Conservation (phyloP, 2,888 invertebrate genomes). For the Drosophila falleni region DNA sequence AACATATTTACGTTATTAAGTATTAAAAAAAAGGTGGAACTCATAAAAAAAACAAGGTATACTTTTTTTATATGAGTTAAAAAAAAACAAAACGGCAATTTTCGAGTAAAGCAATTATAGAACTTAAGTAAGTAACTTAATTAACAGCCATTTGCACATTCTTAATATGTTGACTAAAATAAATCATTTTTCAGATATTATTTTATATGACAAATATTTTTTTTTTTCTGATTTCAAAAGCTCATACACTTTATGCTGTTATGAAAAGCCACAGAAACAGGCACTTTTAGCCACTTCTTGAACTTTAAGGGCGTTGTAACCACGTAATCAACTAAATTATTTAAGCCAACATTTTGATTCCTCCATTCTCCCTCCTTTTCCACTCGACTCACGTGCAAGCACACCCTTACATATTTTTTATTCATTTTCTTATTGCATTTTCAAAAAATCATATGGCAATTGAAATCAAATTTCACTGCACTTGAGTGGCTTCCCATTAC, state of each 20-base stretch:
- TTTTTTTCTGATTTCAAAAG: no score
- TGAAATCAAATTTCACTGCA: conserved; percentile 74
- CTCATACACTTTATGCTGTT: neutral
- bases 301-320: conserved; percentile 6
- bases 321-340: conserved; percentile 52
- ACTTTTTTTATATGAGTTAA: no score
- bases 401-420: conserved; percentile 5
- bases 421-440: conserved; percentile 30
- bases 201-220: neutral
- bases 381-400: conserved; percentile 6
- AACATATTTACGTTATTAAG: no score
- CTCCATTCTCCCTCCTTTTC: neutral
- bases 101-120: no score
- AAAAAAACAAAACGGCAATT: no score
- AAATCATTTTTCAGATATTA: no score
- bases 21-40: no score
- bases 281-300: neutral
- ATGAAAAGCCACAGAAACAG: neutral
- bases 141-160: no score
- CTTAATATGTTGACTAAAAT: no score
- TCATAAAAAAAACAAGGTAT: no score
- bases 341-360: conserved; percentile 38
- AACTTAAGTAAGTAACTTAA: no score
- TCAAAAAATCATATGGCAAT: conserved; percentile 62
- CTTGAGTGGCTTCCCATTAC: conserved; percentile 53